These are phyloP conservation scores for Meles meles DNA, from an alignment of 2,113 vertebrate genomes.

Conservation along the genomic window DNA sequence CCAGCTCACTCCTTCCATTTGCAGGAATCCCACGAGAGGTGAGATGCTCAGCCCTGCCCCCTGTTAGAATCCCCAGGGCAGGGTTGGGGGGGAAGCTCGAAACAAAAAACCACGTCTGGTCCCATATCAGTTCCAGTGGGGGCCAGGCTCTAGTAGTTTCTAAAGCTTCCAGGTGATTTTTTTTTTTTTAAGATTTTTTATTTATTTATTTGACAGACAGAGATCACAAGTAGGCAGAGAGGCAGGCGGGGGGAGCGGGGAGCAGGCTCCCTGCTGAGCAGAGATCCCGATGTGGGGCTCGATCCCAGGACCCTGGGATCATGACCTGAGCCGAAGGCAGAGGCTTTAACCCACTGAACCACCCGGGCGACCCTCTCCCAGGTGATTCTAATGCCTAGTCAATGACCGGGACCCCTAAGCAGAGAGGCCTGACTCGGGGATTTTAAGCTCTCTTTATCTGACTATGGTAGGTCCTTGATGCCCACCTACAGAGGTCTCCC, in stretches of 20 bases:
- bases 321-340: too few species aligned
- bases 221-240: too few species aligned
- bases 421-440: neutral
- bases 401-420: neutral
- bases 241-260: too few species aligned
- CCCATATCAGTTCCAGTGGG: neutral
- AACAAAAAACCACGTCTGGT: neutral
- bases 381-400: neutral
- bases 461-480: neutral
- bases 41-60: neutral
- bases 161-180: neutral
- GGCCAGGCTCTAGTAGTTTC: neutral
- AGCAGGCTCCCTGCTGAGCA: too few species aligned
- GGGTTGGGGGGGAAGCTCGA: neutral
- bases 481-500: neutral
- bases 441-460: neutral
- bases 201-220: too few species aligned
- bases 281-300: too few species aligned
- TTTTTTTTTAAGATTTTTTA: too few species aligned
- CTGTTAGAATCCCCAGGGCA: neutral
- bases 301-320: too few species aligned
- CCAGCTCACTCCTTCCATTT: neutral
- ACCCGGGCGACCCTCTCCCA: too few species aligned
- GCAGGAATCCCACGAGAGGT: accelerated
- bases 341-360: too few species aligned